Percentiles rank a stretch among this genome's conserved stretches.
These are phyloP conservation scores for Xylophagus ater DNA, from an alignment of 2,888 invertebrate genomes.

Conservation along the genomic window DNA sequence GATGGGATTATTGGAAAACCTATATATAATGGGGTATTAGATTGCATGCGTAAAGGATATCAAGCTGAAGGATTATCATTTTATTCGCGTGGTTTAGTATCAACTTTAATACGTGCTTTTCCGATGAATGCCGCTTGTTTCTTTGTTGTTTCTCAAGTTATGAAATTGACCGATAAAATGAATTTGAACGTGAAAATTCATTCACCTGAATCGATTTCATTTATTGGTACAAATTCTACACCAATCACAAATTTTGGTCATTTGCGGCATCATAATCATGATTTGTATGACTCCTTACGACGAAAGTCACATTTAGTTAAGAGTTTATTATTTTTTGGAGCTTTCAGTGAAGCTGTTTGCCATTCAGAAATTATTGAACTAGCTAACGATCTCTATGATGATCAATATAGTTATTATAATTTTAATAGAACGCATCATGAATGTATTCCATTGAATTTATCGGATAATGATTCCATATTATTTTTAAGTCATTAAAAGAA, in stretches of 20 bases:
- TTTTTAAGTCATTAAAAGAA: no score
- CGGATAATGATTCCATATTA: no score
- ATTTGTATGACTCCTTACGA: conserved; percentile 2
- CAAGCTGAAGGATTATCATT: conserved; percentile 56
- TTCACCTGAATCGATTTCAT: conserved; percentile 11
- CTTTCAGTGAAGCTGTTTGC: conserved; percentile 32
- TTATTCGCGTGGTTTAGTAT: conserved; percentile 62
- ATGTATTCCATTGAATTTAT: no score
- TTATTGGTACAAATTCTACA: conserved; percentile 11
- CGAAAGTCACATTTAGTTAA: conserved; percentile 18
- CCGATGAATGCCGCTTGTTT: conserved; percentile 90
- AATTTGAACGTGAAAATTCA: conserved; percentile 12
- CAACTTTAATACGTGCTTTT: conserved; percentile 77
- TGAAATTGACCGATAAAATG: conserved; percentile 32
- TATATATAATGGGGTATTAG: conserved; percentile 55
- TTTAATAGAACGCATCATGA: no score
- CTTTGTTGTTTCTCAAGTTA: conserved; percentile 71
- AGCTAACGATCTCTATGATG: conserved; percentile 24
- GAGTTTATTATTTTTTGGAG: conserved; percentile 25
- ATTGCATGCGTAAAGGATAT: conserved; percentile 64
- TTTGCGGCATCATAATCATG: conserved; percentile 10
- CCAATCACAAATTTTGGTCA: conserved; percentile 5
- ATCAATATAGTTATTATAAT: conserved; percentile 13
- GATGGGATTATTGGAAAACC: conserved; percentile 44
- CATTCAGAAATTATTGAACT: conserved; percentile 28